phyloP scores from a whole-genome alignment of 2,113 vertebrate species.

The Cyphomyrus plagiostoma region DNA sequence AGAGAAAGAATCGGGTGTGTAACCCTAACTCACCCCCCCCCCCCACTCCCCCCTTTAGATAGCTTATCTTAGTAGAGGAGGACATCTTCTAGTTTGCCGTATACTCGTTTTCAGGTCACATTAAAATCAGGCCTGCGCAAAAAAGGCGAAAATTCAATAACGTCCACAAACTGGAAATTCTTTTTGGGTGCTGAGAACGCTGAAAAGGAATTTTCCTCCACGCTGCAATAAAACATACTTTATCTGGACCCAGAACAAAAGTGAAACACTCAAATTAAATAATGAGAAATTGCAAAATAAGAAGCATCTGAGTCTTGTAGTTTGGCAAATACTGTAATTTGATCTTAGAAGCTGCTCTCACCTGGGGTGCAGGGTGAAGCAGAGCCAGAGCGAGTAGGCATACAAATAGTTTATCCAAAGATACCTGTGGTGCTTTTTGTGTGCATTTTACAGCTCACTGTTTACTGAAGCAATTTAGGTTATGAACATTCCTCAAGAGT shows the following conservation, averaged over 20 bases:
- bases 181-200: constrained; percentile 37
- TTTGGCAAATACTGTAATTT: neutral
- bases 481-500: neutral
- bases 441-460: neutral
- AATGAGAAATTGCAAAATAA: neutral
- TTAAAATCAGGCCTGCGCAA: neutral
- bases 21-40: neutral
- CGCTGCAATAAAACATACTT: neutral
- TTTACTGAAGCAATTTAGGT: neutral
- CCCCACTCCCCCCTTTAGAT: neutral
- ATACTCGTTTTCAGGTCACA: neutral
- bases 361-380: neutral
- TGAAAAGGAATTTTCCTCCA: neutral
- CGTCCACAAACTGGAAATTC: neutral
- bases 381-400: neutral
- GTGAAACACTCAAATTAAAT: neutral
- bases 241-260: neutral
- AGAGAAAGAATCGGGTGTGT: neutral
- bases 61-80: neutral
- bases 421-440: neutral
- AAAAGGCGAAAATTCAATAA: neutral
- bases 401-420: neutral
- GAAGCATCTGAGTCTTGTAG: neutral
- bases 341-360: neutral
- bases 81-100: neutral